Evolutionary conservation across 2,113 vertebrate genomes (phyloP).

Genomic region (Apodemus sylvaticus): DNA sequence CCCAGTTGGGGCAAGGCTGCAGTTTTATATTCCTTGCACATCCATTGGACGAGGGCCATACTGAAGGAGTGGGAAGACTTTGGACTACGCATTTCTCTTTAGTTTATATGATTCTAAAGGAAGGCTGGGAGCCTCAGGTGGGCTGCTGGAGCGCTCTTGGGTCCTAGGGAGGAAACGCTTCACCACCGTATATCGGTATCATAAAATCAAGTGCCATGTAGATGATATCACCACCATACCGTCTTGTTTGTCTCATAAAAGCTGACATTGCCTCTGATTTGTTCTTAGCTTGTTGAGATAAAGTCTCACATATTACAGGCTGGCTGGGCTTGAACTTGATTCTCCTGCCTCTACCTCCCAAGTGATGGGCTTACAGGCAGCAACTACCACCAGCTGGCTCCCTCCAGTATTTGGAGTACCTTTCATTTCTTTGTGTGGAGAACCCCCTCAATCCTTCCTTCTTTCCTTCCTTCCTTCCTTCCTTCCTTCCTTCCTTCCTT

Average conservation of each 20-base stretch:
- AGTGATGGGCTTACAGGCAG: neutral
- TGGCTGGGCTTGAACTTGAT: neutral
- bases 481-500: fast-evolving
- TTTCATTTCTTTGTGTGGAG: neutral
- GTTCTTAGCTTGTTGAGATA: neutral
- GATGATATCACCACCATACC: no score
- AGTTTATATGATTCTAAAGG: neutral
- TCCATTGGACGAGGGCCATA: neutral
- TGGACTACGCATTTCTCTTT: neutral
- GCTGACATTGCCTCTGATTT: neutral
- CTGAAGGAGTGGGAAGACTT: neutral
- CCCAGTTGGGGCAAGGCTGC: neutral
- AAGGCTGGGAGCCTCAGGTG: neutral
- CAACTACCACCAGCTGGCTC: neutral
- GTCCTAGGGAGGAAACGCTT: neutral
- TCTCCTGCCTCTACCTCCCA: neutral
- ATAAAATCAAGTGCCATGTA: no score
- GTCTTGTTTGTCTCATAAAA: neutral
- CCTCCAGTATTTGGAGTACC: neutral
- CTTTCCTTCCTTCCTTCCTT: fast-evolving
- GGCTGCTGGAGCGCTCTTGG: no score
- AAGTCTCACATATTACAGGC: neutral
- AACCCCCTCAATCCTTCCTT: neutral
- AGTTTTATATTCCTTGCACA: neutral
- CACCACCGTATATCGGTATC: no score